Conservation (phyloP, 2,113 vertebrate species). For the Hystrix cristata region DNA sequence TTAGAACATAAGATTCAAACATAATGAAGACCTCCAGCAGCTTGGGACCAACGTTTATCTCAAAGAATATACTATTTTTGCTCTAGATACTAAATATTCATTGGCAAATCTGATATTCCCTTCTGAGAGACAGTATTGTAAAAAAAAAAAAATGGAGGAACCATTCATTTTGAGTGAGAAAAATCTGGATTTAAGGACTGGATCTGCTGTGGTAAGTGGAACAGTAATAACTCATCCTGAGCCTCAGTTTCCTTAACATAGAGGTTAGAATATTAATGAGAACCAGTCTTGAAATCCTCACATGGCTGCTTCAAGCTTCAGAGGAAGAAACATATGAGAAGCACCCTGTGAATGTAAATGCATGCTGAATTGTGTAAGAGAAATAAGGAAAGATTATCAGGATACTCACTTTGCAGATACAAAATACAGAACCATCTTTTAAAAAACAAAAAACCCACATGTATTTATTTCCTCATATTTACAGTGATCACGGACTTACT, state of each 20-base stretch:
- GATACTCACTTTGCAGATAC: neutral
- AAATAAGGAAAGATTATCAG: neutral
- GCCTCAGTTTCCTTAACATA: conserved; percentile 3
- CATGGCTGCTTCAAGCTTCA: neutral
- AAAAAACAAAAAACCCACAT: neutral
- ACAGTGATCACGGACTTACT: conserved; percentile 76
- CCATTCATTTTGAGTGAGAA: neutral
- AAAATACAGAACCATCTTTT: conserved; percentile 44
- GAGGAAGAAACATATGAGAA: neutral
- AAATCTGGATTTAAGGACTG: neutral
- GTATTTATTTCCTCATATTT: conserved; percentile 72
- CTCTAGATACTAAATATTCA: neutral
- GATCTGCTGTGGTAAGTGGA: neutral
- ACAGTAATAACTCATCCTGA: neutral
- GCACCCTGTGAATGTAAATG: neutral
- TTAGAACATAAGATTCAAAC: neutral
- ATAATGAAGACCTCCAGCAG: neutral
- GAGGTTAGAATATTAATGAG: neutral
- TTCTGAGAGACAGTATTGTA: neutral
- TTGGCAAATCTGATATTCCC: neutral
- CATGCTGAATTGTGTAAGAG: neutral
- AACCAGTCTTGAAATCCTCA: neutral
- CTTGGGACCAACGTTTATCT: neutral
- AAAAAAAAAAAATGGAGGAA: neutral
- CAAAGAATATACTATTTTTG: neutral